A percentile compares a stretch with the other conserved stretches of the same genome.
Conservation (phyloP, 2,113 vertebrate genomes). For the Datnioides undecimradiatus region DNA sequence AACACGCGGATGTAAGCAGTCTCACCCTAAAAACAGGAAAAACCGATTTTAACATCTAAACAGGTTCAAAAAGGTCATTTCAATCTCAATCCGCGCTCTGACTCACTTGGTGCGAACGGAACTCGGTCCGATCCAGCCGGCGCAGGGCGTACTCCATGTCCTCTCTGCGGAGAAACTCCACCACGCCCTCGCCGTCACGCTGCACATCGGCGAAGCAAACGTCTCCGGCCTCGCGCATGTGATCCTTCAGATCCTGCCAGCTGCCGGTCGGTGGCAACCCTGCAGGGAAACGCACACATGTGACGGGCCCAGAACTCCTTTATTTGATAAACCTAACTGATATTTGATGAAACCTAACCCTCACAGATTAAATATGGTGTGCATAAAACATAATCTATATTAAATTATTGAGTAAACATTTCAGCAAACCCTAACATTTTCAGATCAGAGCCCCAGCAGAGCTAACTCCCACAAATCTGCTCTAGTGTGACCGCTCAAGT, state of each 20-base stretch:
- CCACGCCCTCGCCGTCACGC: constrained; percentile 88
- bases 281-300: constrained; percentile 44
- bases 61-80: background rate
- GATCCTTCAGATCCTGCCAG: constrained; percentile 94
- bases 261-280: constrained; percentile 89
- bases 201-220: constrained; percentile 90
- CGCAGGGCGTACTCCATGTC: constrained; percentile 90
- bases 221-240: constrained; percentile 89
- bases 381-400: too few relatives aligned
- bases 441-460: background rate
- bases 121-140: constrained; percentile 89
- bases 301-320: background rate
- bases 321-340: background rate
- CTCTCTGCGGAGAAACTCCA: constrained; percentile 91
- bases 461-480: constrained; percentile 3
- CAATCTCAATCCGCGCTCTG: background rate
- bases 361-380: background rate
- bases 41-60: too few relatives aligned
- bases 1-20: constrained; percentile 91
- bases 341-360: background rate
- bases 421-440: background rate
- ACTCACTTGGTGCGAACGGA: constrained; percentile 88
- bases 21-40: constrained; percentile 85
- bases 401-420: background rate
- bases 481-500: background rate